Percentiles rank a stretch among this genome's conserved stretches.
These are phyloP conservation scores for Abrostola triplasia DNA, from an alignment of 2,888 invertebrate genomes.

Conservation along the genomic window DNA sequence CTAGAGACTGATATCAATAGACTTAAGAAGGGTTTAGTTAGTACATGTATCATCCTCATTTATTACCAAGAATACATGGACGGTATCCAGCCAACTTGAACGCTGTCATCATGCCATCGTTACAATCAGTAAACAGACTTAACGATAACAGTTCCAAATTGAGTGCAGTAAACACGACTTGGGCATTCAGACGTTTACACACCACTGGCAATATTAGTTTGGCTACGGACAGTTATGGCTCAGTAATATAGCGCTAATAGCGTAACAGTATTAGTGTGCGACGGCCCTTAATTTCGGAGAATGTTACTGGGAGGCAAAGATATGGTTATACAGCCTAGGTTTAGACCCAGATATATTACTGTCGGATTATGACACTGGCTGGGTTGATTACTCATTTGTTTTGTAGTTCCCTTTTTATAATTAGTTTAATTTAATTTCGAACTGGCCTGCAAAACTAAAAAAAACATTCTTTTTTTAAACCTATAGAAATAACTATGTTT, in stretches of 20 bases:
- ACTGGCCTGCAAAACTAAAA: too few relatives aligned
- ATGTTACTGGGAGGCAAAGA: not conserved
- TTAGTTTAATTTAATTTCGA: too few relatives aligned
- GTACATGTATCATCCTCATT: too few relatives aligned
- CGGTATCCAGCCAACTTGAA: slow-evolving; percentile 17
- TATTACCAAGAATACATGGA: not conserved
- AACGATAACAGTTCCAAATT: slow-evolving; percentile 37
- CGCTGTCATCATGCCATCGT: slow-evolving; percentile 6
- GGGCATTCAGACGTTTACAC: slow-evolving; percentile 7
- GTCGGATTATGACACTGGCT: not conserved
- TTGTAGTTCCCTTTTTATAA: too few relatives aligned
- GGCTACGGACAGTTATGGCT: slow-evolving; percentile 11
- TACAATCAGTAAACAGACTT: slow-evolving; percentile 7
- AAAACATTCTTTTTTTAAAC: too few relatives aligned
- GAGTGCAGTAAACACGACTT: slow-evolving; percentile 14
- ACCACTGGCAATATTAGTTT: slow-evolving; percentile 18
- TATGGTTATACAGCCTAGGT: slow-evolving; percentile 2
- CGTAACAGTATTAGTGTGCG: slow-evolving; percentile 8
- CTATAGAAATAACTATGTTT: too few relatives aligned
- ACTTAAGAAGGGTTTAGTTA: too few relatives aligned
- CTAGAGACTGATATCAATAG: too few relatives aligned
- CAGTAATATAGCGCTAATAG: slow-evolving; percentile 1
- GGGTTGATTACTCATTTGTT: too few relatives aligned
- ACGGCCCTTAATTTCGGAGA: slow-evolving; percentile 12
- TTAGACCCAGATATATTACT: not conserved